Conservation (phyloP, 30 jellyfish, hydroid and myxozoan species). For the Aurelia aurita region DNA sequence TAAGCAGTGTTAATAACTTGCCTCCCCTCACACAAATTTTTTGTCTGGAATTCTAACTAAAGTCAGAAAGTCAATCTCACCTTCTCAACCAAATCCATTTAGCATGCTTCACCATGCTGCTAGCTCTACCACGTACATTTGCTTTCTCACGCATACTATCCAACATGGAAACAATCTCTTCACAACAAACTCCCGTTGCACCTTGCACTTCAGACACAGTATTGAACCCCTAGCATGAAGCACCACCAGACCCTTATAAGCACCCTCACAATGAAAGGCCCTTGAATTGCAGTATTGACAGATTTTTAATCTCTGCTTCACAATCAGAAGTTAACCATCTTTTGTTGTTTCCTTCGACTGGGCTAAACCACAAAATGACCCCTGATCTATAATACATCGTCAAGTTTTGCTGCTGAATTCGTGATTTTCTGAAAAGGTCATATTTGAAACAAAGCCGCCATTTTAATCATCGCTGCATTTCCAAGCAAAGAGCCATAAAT, state of each 20-base stretch:
- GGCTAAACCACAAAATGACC: conserved; percentile 22
- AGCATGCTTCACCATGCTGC: conserved; percentile 41
- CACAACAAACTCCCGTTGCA: no score
- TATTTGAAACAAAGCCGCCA: no score
- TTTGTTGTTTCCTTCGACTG: not conserved
- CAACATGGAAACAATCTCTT: no score
- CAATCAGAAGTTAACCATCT: not conserved
- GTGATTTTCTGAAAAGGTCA: not conserved
- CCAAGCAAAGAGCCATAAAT: no score
- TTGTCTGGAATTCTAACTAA: no score
- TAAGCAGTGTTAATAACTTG: no score
- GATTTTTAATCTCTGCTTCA: not conserved
- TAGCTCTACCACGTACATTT: not conserved
- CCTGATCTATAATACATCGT: conserved; percentile 4
- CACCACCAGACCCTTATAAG: no score
- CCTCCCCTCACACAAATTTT: no score
- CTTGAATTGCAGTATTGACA: not conserved
- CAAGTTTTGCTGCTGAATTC: not conserved
- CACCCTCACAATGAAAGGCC: no score
- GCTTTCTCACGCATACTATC: not conserved
- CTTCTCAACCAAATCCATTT: conserved; percentile 56
- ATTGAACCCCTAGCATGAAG: no score
- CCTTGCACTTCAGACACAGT: no score
- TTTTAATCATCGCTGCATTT: no score
- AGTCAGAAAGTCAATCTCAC: conserved; percentile 4